Percentiles rank a stretch among this genome's conserved stretches.
Evolutionary conservation across 2,113 vertebrate genomes (phyloP).

Genomic region (Chaetura pelagica): DNA sequence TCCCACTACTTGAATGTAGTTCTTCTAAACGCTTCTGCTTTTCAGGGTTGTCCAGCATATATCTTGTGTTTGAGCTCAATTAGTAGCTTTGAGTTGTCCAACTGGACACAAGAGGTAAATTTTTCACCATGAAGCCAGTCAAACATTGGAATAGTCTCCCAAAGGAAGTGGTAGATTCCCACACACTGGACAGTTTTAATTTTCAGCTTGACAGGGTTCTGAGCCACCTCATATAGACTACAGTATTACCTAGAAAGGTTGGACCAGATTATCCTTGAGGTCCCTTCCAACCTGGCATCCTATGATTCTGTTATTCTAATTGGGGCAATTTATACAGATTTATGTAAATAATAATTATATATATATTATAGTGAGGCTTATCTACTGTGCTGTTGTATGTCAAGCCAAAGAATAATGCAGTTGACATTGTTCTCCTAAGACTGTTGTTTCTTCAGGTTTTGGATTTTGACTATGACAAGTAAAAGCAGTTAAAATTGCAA

Average conservation of each 20-base stretch:
- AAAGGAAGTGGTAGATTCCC: too few species aligned
- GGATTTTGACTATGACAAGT: neutral
- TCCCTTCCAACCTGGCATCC: too few species aligned
- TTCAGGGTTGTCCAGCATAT: neutral
- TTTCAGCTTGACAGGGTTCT: too few species aligned
- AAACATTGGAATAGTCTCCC: too few species aligned
- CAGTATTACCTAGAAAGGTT: too few species aligned
- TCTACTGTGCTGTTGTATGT: neutral
- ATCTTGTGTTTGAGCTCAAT: neutral
- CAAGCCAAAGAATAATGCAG: neutral
- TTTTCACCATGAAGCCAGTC: too few species aligned
- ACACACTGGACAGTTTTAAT: too few species aligned
- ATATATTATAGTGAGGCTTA: accelerated
- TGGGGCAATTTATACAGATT: neutral
- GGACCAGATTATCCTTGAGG: too few species aligned
- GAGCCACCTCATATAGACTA: too few species aligned
- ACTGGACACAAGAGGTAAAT: too few species aligned
- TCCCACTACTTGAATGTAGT: neutral
- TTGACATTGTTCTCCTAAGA: neutral
- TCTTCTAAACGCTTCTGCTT: neutral
- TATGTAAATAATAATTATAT: neutral
- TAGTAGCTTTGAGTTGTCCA: neutral
- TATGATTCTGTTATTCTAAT: neutral
- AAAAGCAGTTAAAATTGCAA: neutral
- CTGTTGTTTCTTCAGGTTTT: neutral